Evolutionary conservation across 1,140 invertebrate species (phyloP), one percentile per base, ranked within the genome.

Genomic region (Nasonia vitripennis): DNA sequence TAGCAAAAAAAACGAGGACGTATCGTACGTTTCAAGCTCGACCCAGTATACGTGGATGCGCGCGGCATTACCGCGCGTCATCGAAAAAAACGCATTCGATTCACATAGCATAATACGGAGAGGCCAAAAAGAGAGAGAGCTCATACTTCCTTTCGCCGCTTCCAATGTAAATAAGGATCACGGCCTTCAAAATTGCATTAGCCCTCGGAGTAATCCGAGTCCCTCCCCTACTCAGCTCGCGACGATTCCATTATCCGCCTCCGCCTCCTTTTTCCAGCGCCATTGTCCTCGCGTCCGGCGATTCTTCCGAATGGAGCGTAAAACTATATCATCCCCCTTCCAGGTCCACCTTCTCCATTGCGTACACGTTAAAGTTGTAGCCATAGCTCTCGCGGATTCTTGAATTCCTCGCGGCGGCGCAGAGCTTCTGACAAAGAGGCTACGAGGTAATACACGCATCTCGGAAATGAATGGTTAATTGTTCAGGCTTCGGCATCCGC

Each of bases 91-190:
- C 74, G 45, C 74, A 51, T 77, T 77, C 41, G n/a, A 77, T 77
- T 77, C 74, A 45, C 9, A 48, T n/a, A 20, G 37, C n/a, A 51
- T 51, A 23, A 55, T 11, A 83, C 6, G n/a, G 20, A 74, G 82
- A 75, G 34, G 62, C 20, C 27, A 55, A 73, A 55, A 73, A 45
- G 83, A 80, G 75, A 37, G 55, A 41, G 77, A 81, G 14, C 34
- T 73, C 23, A 14, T 20, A 62, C 48, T 85, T 68, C 71, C 68
- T 83, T 87, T 86, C 81, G 74, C 23, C 31, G 34, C 34, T 20
- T 20, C 81, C 62, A 37, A 78, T 86, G 74, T 82, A 84, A 87
- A 87, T 86, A 87, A 86, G 85, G 86, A 87, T 87, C 79, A 79
- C 31, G 70, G 51, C 51, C 81, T 84, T 75, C 6, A 78, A 81